A percentile compares a stretch with the other conserved stretches of the same genome.
Conservation (phyloP, 2,888 invertebrate genomes). For the Isotomurus palustris region DNA sequence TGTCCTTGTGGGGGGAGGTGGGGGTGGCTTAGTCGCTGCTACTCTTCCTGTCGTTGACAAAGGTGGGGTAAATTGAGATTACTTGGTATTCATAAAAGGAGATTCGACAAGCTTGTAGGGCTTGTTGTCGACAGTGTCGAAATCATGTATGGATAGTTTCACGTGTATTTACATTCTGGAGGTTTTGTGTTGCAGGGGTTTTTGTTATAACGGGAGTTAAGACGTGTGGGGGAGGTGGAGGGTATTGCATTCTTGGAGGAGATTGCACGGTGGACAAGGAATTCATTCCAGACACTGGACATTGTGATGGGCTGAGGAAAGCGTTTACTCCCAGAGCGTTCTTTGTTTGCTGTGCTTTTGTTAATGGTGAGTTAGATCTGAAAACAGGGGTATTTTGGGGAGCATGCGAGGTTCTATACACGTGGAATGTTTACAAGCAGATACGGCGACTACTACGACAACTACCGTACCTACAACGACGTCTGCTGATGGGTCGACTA, state of each 20-base stretch:
- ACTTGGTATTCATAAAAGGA: too few relatives aligned
- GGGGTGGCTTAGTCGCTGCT: too few relatives aligned
- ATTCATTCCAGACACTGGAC: slow-evolving; percentile 48
- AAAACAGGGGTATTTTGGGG: neutral
- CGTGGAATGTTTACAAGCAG: neutral
- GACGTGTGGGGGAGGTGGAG: slow-evolving; percentile 50
- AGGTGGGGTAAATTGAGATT: slow-evolving; percentile 14
- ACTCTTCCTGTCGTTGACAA: slow-evolving; percentile 39
- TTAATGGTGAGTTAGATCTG: slow-evolving; percentile 11
- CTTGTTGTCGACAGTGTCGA: neutral
- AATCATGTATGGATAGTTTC: neutral
- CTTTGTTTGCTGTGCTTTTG: slow-evolving; percentile 50
- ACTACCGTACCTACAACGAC: slow-evolving; percentile 28
- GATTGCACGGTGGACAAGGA: slow-evolving; percentile 51
- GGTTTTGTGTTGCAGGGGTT: slow-evolving; percentile 47
- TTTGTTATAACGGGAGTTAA: slow-evolving; percentile 52
- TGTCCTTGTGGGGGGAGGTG: too few relatives aligned
- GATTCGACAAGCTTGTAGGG: too few relatives aligned
- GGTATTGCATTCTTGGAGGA: slow-evolving; percentile 51
- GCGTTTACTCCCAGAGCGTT: slow-evolving; percentile 50
- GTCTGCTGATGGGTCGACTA: slow-evolving; percentile 1
- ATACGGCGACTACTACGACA: slow-evolving; percentile 19
- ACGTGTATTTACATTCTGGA: neutral
- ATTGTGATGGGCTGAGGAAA: slow-evolving; percentile 51
- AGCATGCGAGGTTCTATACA: neutral